A percentile compares a stretch with the other conserved stretches of the same genome.
These are phyloP conservation scores for Chiroxiphia lanceolata DNA, from an alignment of 2,797 vertebrate species.

Conservation along the genomic window DNA sequence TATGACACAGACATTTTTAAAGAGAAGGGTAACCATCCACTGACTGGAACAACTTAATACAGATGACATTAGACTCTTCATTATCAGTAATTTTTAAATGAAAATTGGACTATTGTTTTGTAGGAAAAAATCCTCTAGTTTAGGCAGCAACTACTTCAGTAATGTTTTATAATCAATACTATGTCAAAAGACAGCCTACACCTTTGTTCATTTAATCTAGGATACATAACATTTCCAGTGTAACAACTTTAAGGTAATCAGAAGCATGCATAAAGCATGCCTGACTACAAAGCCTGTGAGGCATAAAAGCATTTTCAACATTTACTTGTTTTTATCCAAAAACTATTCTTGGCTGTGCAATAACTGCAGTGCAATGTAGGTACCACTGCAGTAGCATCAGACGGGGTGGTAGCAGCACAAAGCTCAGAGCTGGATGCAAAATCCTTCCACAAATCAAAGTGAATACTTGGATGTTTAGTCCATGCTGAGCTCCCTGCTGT, in stretches of 20 bases:
- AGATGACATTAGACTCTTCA: neutral
- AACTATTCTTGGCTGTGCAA: neutral
- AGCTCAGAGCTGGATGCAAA: neutral
- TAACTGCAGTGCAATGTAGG: neutral
- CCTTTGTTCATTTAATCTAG: neutral
- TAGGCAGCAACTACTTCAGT: neutral
- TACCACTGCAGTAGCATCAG: neutral
- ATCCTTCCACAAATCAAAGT: neutral
- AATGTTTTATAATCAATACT: neutral
- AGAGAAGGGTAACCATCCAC: neutral
- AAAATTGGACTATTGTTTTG: neutral
- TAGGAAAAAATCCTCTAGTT: neutral
- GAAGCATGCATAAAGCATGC: neutral
- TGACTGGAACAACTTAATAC: neutral
- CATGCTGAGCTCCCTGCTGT: slow-evolving; percentile 1
- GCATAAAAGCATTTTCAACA: neutral
- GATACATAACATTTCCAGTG: neutral
- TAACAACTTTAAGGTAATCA: neutral
- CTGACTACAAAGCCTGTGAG: neutral
- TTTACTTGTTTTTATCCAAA: neutral
- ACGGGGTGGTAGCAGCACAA: neutral
- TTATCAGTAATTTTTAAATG: neutral
- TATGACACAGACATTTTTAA: neutral
- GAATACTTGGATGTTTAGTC: slow-evolving; percentile 4
- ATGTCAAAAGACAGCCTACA: neutral